Conservation (phyloP, 2,888 invertebrate species). For the Tipula vernalis region DNA sequence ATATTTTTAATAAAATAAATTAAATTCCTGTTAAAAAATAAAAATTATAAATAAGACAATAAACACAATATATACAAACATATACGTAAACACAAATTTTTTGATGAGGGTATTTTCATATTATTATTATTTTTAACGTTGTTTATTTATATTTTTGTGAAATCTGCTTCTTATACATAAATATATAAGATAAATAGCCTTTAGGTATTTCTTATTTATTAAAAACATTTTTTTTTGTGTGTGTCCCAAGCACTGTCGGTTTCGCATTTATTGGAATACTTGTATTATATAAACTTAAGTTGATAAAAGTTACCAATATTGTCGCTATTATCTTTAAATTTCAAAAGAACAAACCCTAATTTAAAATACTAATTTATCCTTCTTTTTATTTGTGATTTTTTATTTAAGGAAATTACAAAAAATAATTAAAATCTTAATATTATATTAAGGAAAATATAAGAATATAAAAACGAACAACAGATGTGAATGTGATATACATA, state of each 20-base stretch:
- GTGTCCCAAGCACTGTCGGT: background rate
- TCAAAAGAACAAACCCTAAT: background rate
- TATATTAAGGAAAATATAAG: background rate
- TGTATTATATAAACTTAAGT: background rate
- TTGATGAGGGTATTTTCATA: background rate
- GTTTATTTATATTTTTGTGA: background rate
- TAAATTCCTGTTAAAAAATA: background rate
- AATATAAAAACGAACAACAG: background rate
- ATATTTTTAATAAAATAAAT: slow-evolving; percentile 4
- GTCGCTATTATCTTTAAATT: background rate
- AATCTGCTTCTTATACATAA: background rate
- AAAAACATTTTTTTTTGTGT: background rate
- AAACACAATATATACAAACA: background rate
- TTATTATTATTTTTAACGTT: background rate
- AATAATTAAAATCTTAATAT: background rate
- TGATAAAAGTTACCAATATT: background rate
- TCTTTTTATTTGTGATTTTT: background rate
- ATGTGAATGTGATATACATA: background rate
- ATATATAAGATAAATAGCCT: background rate
- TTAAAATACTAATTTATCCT: slow-evolving; percentile 1
- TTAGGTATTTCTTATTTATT: slow-evolving; percentile 4
- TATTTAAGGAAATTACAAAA: background rate
- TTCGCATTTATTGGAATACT: background rate
- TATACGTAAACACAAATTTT: background rate
- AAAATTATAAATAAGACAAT: background rate